phyloP scores from a whole-genome alignment of 2,113 vertebrate species.

The Pampusana beccarii region DNA sequence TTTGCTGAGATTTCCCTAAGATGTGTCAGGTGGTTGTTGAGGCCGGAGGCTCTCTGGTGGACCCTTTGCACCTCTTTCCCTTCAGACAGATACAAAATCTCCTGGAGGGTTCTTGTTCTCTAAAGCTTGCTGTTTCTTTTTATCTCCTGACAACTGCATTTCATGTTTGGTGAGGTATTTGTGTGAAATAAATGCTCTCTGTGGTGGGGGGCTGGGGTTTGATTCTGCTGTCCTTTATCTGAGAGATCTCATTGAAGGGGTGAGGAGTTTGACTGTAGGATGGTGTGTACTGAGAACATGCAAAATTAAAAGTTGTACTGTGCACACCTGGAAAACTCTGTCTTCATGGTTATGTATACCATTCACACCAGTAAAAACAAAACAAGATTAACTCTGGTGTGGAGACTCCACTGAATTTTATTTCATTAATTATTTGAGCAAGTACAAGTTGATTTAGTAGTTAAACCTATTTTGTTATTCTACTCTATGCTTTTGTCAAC shows the following conservation, averaged over 20 bases:
- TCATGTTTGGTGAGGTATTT: fast-evolving
- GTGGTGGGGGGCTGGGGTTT: not conserved
- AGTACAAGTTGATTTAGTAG: not conserved
- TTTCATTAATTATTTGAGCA: not conserved
- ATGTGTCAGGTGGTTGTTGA: fast-evolving
- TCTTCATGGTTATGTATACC: not conserved
- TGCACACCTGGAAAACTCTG: not conserved
- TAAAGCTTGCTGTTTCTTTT: not conserved
- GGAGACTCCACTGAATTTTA: not conserved
- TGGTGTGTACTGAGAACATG: fast-evolving
- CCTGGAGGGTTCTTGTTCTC: not conserved
- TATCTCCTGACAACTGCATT: not conserved
- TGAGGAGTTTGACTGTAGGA: not conserved
- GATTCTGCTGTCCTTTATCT: not conserved
- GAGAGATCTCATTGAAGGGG: fast-evolving
- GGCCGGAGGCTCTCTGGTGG: not conserved
- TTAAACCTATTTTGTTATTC: not conserved
- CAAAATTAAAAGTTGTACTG: fast-evolving
- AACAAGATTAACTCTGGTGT: fast-evolving
- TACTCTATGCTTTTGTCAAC: not conserved
- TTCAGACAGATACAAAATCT: not conserved
- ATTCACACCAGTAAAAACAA: not conserved
- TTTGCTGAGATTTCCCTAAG: not conserved
- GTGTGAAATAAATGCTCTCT: not conserved
- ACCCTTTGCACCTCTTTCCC: not conserved